Base-by-base conservation (phyloP, 2,888 invertebrate species). In the Acanthopleura granulata region DNA sequence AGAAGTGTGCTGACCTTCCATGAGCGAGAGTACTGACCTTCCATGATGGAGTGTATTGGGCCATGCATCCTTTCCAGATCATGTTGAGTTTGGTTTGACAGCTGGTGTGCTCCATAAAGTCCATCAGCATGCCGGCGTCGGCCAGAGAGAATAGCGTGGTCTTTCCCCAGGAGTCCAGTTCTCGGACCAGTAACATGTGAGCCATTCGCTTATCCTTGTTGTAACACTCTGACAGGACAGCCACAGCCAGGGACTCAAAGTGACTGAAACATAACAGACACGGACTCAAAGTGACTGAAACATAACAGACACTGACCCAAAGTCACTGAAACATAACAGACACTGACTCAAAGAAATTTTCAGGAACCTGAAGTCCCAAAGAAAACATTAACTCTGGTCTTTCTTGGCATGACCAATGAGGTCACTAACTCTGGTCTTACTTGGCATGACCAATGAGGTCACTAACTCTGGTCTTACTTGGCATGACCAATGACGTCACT, bases 1-100 rank as follows among this genome's bases (percentile, higher is more conserved):
- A 40, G 9, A 40, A 6, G 40, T 40, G 40, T 40, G 9, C 29
- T 22, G 69, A 16, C 16, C 50, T 49, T 22, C 40, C 40, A 40
- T 40, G 40, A 57, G 57, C 3, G 57, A 57, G 57, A 6, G 22
- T 12, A 57, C 78, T 30, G 66, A 89, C 90, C 87, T 88, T 90
- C 82, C 85, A 84, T 15, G 81, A 82, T 29, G 88, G 83, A 9
- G 89, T 90, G 79, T 89, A 87, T 29, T 87, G 83, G 0, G 87
- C 87, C 88, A 91, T 88, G 25, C 84, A 79, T 11, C 91, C 91
- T 76, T 87, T 89, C 91, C 90, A 91, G 74, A 90, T 89, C 57
- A 81, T 79, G 74, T 89, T 90, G n/a, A 91, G 85, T 77, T 89
- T 89, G 4, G 90, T 89, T 82, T 90, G 90, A 78, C 89, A 90